Percentiles rank a stretch among this genome's conserved stretches.
Conservation (phyloP, 2,888 invertebrate genomes). For the Spodoptera picta region DNA sequence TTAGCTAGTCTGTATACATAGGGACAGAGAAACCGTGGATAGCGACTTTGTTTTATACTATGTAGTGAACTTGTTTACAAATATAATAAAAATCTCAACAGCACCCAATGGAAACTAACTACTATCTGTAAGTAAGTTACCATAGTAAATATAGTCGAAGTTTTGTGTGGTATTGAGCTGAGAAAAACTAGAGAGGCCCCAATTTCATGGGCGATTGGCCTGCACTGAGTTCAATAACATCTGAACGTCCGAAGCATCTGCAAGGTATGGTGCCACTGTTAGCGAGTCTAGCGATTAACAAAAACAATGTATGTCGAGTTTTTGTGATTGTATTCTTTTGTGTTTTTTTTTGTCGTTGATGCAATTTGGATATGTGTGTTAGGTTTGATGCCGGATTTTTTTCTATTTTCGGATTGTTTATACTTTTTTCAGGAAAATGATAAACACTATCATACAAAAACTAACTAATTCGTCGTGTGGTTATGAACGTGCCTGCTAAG, state of each 20-base stretch:
- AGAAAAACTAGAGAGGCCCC: conserved; percentile 47
- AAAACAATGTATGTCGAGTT: conserved; percentile 10
- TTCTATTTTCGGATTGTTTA: too few species aligned
- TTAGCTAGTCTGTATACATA: too few species aligned
- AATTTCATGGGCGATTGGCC: conserved; percentile 58
- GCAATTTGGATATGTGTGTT: too few species aligned
- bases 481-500: too few species aligned
- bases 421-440: too few species aligned
- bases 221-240: conserved; percentile 50
- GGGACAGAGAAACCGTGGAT: too few species aligned
- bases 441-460: too few species aligned
- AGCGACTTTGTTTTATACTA: too few species aligned
- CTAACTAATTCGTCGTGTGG: too few species aligned
- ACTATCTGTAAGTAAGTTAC: neutral
- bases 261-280: conserved; percentile 35
- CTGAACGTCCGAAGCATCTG: conserved; percentile 39
- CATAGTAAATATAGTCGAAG: neutral
- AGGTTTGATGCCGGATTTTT: too few species aligned
- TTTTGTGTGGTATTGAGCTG: conserved; percentile 19
- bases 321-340: neutral
- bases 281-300: conserved; percentile 35
- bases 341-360: conserved; percentile 1
- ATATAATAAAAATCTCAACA: too few species aligned
- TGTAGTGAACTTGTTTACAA: too few species aligned
- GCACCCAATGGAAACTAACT: neutral